Conservation (phyloP, 2,113 vertebrate species). For the Agelaius tricolor region DNA sequence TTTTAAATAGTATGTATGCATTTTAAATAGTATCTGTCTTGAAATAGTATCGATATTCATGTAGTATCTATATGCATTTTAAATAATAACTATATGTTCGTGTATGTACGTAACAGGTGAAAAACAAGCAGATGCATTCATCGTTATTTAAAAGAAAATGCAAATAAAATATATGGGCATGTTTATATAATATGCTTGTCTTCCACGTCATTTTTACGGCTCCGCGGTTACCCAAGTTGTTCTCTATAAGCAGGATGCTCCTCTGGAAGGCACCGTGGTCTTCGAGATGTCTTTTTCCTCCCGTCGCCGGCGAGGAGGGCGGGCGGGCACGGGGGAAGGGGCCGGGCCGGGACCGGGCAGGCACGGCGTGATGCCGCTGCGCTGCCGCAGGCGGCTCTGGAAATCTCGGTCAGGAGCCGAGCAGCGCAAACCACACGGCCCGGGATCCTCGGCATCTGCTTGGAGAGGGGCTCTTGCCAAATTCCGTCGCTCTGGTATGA, state of each 20-base stretch:
- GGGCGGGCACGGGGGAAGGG: neutral
- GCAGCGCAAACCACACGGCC: neutral
- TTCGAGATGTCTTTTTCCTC: neutral
- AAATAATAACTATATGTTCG: neutral
- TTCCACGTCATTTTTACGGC: neutral
- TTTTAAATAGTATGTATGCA: neutral
- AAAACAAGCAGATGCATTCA: neutral
- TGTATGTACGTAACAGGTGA: neutral
- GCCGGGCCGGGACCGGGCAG: neutral
- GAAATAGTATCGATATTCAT: no score
- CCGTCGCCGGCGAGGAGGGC: neutral
- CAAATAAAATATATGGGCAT: neutral
- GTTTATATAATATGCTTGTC: neutral
- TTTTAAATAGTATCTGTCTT: neutral
- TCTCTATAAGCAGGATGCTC: neutral
- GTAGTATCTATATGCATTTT: neutral
- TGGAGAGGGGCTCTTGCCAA: neutral
- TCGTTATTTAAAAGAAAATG: neutral
- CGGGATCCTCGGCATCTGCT: constrained; percentile 20
- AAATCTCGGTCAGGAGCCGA: neutral
- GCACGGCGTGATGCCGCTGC: neutral
- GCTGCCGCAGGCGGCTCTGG: neutral
- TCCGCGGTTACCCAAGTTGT: neutral
- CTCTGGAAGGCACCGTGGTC: neutral
- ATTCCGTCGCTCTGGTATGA: constrained; percentile 11